Evolutionary conservation across 2,797 vertebrate genomes (phyloP).

Genomic region (Sparus aurata): DNA sequence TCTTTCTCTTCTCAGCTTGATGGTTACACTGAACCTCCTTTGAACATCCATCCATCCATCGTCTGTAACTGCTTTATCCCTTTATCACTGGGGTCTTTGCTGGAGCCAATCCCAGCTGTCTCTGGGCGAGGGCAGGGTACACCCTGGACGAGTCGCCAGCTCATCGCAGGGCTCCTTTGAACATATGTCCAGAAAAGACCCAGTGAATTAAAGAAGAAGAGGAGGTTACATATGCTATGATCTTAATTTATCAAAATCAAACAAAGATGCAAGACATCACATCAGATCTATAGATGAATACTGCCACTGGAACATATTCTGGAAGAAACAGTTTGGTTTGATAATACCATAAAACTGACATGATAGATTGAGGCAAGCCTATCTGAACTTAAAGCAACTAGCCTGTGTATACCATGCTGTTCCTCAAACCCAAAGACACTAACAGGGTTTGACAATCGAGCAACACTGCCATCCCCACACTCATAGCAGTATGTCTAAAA

Average conservation of each 20-base stretch:
- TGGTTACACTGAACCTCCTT: too few relatives aligned
- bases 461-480: constrained; percentile 21
- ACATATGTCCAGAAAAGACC: too few relatives aligned
- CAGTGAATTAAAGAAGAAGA: neutral
- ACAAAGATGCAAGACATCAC: neutral
- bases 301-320: neutral
- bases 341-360: neutral
- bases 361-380: neutral
- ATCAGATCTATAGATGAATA: neutral
- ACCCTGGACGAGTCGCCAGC: too few relatives aligned
- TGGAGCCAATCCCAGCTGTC: too few relatives aligned
- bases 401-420: neutral
- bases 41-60: too few relatives aligned
- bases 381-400: neutral
- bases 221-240: neutral
- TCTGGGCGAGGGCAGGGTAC: too few relatives aligned
- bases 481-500: constrained; percentile 20
- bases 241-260: neutral
- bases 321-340: neutral
- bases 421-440: constrained; percentile 24
- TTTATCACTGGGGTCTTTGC: too few relatives aligned
- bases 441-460: constrained; percentile 37
- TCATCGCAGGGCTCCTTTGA: too few relatives aligned
- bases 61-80: too few relatives aligned
- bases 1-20: too few relatives aligned